phyloP scores from a whole-genome alignment of 1,140 invertebrate species.

The Macrobrachium nipponense region DNA sequence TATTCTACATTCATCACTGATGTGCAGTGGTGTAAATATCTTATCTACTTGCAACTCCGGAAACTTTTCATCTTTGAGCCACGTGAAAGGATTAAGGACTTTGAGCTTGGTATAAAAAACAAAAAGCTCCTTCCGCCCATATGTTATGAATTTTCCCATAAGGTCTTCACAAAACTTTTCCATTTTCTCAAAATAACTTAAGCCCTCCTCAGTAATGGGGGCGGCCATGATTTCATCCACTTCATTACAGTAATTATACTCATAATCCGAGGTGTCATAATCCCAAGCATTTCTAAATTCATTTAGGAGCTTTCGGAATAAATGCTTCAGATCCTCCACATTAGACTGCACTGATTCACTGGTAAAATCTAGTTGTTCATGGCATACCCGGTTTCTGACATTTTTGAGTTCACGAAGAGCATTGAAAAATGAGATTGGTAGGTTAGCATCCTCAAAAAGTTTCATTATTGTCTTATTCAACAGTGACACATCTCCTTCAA shows the following conservation, averaged over 20 bases:
- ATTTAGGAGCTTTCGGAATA: slow-evolving; percentile 27
- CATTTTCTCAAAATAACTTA: slow-evolving; percentile 30
- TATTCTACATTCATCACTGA: slow-evolving; percentile 13
- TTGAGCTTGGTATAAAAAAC: slow-evolving; percentile 40
- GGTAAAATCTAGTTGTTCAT: slow-evolving; percentile 39
- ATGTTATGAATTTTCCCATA: slow-evolving; percentile 47
- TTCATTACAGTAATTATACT: slow-evolving; percentile 9
- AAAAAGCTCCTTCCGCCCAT: slow-evolving; percentile 39
- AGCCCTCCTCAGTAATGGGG: slow-evolving; percentile 3
- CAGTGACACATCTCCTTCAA: slow-evolving; percentile 49
- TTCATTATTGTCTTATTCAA: slow-evolving; percentile 47
- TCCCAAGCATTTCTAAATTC: slow-evolving; percentile 11
- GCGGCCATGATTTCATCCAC: slow-evolving; percentile 38
- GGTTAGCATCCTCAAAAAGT: slow-evolving; percentile 11
- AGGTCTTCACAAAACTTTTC: slow-evolving; percentile 51
- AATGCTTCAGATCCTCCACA: slow-evolving; percentile 29
- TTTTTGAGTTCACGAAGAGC: slow-evolving; percentile 50
- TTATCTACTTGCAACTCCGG: slow-evolving; percentile 46
- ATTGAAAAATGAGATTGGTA: slow-evolving; percentile 36
- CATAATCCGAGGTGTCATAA: slow-evolving; percentile 19
- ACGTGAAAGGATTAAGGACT: slow-evolving; percentile 57
- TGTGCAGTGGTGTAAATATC: slow-evolving; percentile 56
- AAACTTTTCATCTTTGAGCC: slow-evolving; percentile 57
- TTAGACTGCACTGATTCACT: slow-evolving; percentile 7
- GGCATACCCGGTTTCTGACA: slow-evolving; percentile 56